These are phyloP conservation scores for Rhinatrema bivittatum DNA, from an alignment of 2,797 vertebrate genomes.

Conservation along the genomic window DNA sequence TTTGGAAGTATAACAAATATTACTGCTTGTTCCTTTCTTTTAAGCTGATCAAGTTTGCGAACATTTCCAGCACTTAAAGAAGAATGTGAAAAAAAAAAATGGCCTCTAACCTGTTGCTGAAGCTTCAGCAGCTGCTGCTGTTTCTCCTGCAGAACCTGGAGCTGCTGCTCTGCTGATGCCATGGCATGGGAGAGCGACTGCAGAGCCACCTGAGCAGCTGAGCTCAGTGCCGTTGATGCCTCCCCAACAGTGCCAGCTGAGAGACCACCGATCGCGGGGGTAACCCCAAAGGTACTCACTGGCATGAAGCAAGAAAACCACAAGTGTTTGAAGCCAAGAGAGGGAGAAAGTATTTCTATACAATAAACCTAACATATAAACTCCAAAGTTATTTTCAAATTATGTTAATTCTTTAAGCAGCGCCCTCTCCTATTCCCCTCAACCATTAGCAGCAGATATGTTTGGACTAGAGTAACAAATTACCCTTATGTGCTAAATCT, in stretches of 20 bases:
- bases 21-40: no score
- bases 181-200: constrained; percentile 99
- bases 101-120: constrained; percentile 92
- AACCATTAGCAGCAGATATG: no score
- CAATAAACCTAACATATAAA: background rate
- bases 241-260: constrained; percentile 90
- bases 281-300: constrained; percentile 98
- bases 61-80: constrained; percentile 61
- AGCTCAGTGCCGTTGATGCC: constrained; percentile 93
- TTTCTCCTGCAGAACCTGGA: constrained; percentile 98
- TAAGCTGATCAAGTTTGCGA: no score
- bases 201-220: constrained; percentile 96
- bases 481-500: no score
- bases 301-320: constrained; percentile 49
- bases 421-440: no score
- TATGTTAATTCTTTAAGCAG: no score
- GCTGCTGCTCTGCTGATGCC: constrained; percentile 98
- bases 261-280: constrained; percentile 85
- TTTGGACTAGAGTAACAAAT: no score
- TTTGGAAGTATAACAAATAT: constrained; percentile 10
- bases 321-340: constrained; percentile 40
- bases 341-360: background rate
- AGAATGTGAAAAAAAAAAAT: constrained; percentile 65
- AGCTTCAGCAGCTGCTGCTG: constrained; percentile 98
- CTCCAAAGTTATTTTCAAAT: no score